phyloP scores from a whole-genome alignment of 2,888 invertebrate species.

The Eupsilia transversa region DNA sequence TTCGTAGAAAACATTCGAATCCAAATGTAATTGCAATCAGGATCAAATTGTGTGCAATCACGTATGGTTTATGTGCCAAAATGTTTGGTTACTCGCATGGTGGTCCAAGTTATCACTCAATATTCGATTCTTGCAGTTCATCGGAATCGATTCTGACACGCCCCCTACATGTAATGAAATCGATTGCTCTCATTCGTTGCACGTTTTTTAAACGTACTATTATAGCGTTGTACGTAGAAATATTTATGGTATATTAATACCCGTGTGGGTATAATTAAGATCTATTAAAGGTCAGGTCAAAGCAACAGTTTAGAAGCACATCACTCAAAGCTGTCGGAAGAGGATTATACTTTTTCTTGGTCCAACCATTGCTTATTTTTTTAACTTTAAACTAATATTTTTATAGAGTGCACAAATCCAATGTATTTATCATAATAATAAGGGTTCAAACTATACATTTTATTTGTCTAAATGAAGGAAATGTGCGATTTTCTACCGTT shows the following conservation, averaged over 20 bases:
- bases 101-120: slow-evolving; percentile 75
- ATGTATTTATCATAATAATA: not conserved
- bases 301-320: slow-evolving; percentile 62
- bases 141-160: slow-evolving; percentile 72
- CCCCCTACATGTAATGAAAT: slow-evolving; percentile 67
- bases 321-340: slow-evolving; percentile 59
- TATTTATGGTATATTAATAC: slow-evolving; percentile 63
- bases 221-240: slow-evolving; percentile 52
- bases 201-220: slow-evolving; percentile 55
- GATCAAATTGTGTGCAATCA: slow-evolving; percentile 73
- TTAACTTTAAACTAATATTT: not conserved
- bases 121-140: slow-evolving; percentile 73
- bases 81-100: slow-evolving; percentile 69
- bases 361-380: slow-evolving; percentile 9
- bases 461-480: not conserved
- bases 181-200: slow-evolving; percentile 66
- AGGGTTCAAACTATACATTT: not conserved
- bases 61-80: slow-evolving; percentile 62
- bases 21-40: slow-evolving; percentile 68
- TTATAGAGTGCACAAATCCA: not conserved
- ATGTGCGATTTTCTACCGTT: not conserved
- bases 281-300: slow-evolving; percentile 61
- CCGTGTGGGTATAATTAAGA: slow-evolving; percentile 57
- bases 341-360: slow-evolving; percentile 37
- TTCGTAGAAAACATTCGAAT: slow-evolving; percentile 60